Evolutionary conservation across 2,888 invertebrate genomes (phyloP), one percentile per base, ranked within the genome.

Genomic region (Aleiodes alternator): DNA sequence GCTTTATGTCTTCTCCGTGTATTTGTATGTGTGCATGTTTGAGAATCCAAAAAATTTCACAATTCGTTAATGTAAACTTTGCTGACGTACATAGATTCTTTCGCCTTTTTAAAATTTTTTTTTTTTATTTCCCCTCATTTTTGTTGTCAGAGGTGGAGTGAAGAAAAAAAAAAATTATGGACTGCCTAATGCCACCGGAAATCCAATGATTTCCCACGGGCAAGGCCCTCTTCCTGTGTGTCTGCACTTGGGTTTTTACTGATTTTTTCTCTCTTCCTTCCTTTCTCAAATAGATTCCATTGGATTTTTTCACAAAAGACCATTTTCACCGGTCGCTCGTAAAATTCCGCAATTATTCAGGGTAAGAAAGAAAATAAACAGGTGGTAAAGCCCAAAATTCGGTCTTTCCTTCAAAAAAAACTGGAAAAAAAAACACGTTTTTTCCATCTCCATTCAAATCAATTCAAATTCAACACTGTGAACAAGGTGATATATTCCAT

Each of bases 191-290:
- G 64, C 64, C 84, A 86, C 87, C 85, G 87, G 87, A 87, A 87
- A 84, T 83, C 81, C 80, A 82, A 83, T 84, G 82, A 87, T 86
- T 87, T 87, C 87, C 85, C 87, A 87, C 86, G 87, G 2, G 80
- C 84, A 83, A 76, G 75, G 73, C 82, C 82, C 81, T 83, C 85
- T 86, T 86, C 87, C 86, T 84, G 84, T 84, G 84, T 81, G 84
- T 78, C 80, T 78, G 72, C 61, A 57, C 59, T 77, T 68, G 72
- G 69, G 72, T 77, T 68, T 71, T 73, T 75, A 73, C 53, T 74
- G 66, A 69, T 50, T 64, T 71, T 64, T 64, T 23, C 23, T 23
- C 23, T 23, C 23, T 53, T 64, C 29, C 43, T 43, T 43, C 43
- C 43, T 56, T 56, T 64, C 12, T 23, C 43, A 23, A 48, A 64